These are phyloP conservation scores for Odontophorus gujanensis DNA, from an alignment of 2,113 vertebrate species.

Conservation along the genomic window DNA sequence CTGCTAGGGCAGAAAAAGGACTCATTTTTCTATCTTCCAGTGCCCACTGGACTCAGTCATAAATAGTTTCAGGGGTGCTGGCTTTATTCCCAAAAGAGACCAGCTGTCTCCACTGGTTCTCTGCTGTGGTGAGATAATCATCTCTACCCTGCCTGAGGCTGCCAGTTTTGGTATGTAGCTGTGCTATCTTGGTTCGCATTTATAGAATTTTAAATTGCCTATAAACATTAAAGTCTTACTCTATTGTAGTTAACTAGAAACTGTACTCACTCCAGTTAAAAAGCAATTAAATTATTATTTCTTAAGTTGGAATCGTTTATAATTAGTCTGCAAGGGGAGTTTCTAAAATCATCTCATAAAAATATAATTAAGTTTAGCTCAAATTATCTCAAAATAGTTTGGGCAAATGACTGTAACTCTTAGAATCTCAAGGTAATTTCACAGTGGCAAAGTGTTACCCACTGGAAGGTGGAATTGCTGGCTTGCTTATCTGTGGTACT, in stretches of 20 bases:
- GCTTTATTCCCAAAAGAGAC: background rate
- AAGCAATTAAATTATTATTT: background rate
- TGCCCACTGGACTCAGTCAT: background rate
- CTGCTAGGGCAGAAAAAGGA: background rate
- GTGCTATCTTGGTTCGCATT: background rate
- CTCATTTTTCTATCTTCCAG: conserved; percentile 18
- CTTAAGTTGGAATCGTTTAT: background rate
- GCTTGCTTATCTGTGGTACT: background rate
- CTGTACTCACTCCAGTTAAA: background rate
- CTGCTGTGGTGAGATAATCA: background rate
- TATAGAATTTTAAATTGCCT: background rate
- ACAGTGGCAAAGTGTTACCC: background rate
- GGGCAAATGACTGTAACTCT: background rate
- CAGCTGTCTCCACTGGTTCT: background rate
- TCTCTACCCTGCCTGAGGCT: background rate
- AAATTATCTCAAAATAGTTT: background rate
- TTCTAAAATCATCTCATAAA: background rate
- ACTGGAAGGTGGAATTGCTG: background rate
- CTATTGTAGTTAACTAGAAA: background rate
- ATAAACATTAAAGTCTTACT: background rate
- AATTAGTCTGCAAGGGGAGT: background rate
- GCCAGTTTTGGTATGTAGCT: background rate
- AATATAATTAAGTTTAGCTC: background rate
- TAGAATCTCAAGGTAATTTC: background rate
- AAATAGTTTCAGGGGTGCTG: background rate